Evolutionary conservation across 2,797 vertebrate species (phyloP), one percentile per base, ranked within the genome.

Genomic region (Sebastes ruberrimus): DNA sequence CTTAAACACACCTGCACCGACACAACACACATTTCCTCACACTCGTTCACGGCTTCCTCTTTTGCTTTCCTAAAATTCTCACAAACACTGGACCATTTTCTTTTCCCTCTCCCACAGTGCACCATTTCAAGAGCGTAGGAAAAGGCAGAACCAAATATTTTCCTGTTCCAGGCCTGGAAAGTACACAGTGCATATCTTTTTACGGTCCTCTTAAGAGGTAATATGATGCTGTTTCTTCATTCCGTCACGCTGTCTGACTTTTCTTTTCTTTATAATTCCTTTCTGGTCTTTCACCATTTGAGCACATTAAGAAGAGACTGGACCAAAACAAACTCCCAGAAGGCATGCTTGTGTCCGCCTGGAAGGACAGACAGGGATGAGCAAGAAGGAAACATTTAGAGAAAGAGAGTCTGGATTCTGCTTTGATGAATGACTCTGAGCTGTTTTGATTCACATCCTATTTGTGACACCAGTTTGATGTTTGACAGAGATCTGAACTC

Each of bases 171-270:
- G 61, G 75, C 61, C 64, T 89, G 75, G 81, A 88, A 79, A 86
- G 71, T 79, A 89, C 85, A 88, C 75, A 83, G 86, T 75, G 84
- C 85, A 80, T 81, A 85, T 90, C 86, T 92, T 85, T 91, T 91
- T 88, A 91, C 76, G 64, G 87, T 88, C 81, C 77, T 90, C 85
- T 87, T 86, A 82, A 89, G 87, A 91, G 52, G 90, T 92, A 91
- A 90, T 73, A 61, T 63, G 89, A 93, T 82, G 86, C 89, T 80
- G 64, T 91, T 94, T 91, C 89, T 93, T 94, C 90, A 94, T 95
- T 93, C 94, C 88, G 82, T 95, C 80, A 90, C 82, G 91, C 94
- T 93, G 91, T 93, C 93, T 94, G 88, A 87, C 82, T 86, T 91
- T 87, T 74, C 78, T 79, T 89, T 87, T 79, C 86, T 80, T 91